Evolutionary conservation across 2,888 invertebrate genomes (phyloP).

Genomic region (Oxyscelio sp.): DNA sequence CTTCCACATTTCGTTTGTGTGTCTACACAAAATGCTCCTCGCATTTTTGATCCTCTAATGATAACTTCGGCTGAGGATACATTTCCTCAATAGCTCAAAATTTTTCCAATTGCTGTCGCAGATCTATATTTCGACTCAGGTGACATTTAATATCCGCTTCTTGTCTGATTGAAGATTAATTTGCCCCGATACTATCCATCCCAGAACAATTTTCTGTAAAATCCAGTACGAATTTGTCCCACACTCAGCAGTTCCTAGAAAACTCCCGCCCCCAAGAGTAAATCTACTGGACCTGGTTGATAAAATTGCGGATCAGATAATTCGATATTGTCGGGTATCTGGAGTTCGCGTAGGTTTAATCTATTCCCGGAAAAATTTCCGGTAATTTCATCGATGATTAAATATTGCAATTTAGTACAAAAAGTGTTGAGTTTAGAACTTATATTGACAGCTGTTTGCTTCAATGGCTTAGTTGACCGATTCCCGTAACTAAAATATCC

Average conservation of each 20-base stretch:
- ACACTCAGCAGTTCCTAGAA: conserved; percentile 2
- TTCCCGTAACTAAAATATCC: too few species aligned
- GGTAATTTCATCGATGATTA: neutral
- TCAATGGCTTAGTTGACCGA: neutral
- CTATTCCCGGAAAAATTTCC: neutral
- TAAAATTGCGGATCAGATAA: conserved; percentile 23
- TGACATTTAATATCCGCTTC: too few species aligned
- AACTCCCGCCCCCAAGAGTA: conserved; percentile 27
- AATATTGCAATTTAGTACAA: neutral
- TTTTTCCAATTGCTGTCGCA: too few species aligned
- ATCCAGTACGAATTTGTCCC: conserved; percentile 10
- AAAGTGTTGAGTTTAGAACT: neutral
- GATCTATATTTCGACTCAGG: too few species aligned
- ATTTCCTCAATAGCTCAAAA: neutral
- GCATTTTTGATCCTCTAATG: neutral
- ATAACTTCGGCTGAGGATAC: neutral
- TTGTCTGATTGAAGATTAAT: too few species aligned
- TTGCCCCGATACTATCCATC: too few species aligned
- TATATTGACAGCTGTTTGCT: neutral
- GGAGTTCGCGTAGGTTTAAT: neutral
- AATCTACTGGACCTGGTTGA: conserved; percentile 8
- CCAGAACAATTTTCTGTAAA: too few species aligned
- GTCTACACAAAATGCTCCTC: neutral
- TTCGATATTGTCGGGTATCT: conserved; percentile 2
- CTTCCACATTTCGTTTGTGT: neutral